Conservation (phyloP, 2,113 vertebrate species). For the Synodontis membranacea region DNA sequence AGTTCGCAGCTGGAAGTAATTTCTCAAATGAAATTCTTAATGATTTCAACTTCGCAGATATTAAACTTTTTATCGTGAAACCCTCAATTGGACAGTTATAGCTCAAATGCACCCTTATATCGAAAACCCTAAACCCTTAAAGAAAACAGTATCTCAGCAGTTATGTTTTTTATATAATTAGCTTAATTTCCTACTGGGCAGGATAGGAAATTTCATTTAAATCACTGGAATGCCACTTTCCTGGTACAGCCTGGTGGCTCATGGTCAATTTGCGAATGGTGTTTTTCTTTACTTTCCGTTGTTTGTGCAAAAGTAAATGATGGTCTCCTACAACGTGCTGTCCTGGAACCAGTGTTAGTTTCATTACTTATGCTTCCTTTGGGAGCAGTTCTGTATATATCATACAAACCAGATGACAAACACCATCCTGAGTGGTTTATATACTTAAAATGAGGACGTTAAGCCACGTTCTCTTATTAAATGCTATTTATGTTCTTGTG, state of each 20-base stretch:
- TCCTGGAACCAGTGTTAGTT: neutral
- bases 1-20: neutral
- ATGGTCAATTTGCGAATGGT: neutral
- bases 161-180: neutral
- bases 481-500: neutral
- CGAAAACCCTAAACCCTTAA: neutral
- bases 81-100: neutral
- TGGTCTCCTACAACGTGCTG: neutral
- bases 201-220: neutral
- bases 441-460: neutral
- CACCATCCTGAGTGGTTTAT: neutral
- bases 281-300: neutral
- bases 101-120: neutral
- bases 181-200: neutral
- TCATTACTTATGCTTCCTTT: neutral
- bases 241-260: neutral
- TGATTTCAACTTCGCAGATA: neutral
- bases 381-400: neutral
- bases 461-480: neutral
- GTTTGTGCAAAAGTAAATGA: neutral
- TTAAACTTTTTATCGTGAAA: neutral
- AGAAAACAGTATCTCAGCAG: neutral
- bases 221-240: neutral
- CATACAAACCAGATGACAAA: neutral
- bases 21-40: neutral